These are phyloP conservation scores for Campoletis sonorensis DNA, from an alignment of 1,140 invertebrate genomes.

Conservation along the genomic window DNA sequence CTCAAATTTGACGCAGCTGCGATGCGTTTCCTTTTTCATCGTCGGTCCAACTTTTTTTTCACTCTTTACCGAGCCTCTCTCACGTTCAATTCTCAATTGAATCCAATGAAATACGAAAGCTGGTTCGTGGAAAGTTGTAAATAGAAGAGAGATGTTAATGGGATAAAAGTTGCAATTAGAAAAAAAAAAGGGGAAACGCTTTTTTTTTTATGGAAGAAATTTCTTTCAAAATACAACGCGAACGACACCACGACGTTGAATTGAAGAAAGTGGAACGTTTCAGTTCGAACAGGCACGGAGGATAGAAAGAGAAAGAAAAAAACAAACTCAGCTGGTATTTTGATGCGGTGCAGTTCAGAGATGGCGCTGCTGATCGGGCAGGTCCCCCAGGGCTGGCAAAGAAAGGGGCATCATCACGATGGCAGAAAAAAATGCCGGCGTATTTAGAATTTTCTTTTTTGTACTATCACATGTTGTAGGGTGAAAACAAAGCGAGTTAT, in stretches of 20 bases:
- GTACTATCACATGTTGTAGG: neutral
- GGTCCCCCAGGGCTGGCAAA: neutral
- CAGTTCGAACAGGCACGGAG: constrained; percentile 34
- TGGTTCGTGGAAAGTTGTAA: no score
- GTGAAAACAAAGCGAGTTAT: no score
- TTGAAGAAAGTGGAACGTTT: constrained; percentile 45
- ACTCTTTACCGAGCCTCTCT: no score
- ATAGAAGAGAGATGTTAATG: no score
- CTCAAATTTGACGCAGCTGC: constrained; percentile 54
- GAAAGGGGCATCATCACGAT: neutral
- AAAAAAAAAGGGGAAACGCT: no score
- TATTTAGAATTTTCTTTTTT: neutral
- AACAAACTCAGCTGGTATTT: constrained; percentile 11
- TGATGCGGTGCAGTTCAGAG: neutral
- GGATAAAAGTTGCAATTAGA: no score
- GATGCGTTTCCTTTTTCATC: constrained; percentile 54
- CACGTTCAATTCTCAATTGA: no score
- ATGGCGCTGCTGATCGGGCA: neutral
- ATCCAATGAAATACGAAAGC: no score
- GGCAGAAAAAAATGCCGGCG: no score
- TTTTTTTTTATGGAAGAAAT: neutral
- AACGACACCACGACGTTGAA: no score
- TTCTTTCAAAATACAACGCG: neutral
- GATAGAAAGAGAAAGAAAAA: constrained; percentile 50
- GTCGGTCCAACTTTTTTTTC: constrained; percentile 48